Percentiles rank a stretch among this genome's conserved stretches.
Conservation (phyloP, 1,140 invertebrate genomes). For the Panulirus ornatus region DNA sequence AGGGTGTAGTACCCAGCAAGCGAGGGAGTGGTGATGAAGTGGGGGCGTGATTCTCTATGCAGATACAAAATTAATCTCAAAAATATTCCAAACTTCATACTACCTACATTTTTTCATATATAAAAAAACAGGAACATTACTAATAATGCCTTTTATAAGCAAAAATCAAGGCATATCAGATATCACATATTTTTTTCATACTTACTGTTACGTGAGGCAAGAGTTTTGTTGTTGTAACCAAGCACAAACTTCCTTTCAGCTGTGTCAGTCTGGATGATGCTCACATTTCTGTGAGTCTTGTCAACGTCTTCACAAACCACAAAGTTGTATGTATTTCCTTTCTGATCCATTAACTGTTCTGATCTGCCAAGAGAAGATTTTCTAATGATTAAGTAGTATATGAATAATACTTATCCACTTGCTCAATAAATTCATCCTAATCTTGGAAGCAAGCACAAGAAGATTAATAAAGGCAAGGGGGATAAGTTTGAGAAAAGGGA, state of each 20-base stretch:
- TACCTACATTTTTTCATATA: conserved; percentile 4
- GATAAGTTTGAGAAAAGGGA: too few relatives aligned
- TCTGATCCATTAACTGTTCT: not conserved
- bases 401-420: too few relatives aligned
- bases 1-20: too few relatives aligned
- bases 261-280: not conserved
- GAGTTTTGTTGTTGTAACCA: conserved; percentile 39
- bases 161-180: not conserved
- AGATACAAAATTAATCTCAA: too few relatives aligned
- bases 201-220: conserved; percentile 45
- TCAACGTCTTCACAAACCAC: conserved; percentile 17
- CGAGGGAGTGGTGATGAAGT: too few relatives aligned
- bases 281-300: not conserved
- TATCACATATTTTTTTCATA: not conserved
- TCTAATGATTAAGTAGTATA: too few relatives aligned
- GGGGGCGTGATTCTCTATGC: too few relatives aligned
- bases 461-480: too few relatives aligned
- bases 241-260: too few relatives aligned
- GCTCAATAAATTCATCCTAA: too few relatives aligned
- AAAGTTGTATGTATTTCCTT: conserved; percentile 38
- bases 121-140: not conserved
- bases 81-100: too few relatives aligned
- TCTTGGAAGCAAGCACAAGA: too few relatives aligned
- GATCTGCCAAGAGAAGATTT: conserved; percentile 23
- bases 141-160: not conserved